These are phyloP conservation scores for Antigone vipio DNA, from an alignment of 2,113 vertebrate genomes.

Conservation along the genomic window DNA sequence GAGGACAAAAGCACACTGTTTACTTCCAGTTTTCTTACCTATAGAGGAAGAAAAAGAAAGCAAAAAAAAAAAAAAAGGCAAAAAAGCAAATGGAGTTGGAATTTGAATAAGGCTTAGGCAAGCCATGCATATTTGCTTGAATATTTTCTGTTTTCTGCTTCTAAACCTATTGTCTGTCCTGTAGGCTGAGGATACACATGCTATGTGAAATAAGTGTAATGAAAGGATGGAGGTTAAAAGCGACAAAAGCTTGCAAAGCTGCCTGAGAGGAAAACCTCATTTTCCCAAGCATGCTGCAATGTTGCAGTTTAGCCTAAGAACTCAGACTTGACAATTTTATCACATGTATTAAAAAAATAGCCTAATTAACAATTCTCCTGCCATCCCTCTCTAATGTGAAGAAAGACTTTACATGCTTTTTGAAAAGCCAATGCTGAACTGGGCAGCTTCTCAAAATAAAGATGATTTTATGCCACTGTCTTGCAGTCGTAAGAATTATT, in stretches of 20 bases:
- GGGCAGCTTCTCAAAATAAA: neutral
- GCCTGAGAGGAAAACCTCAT: neutral
- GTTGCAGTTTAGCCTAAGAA: neutral
- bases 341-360: neutral
- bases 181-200: slow-evolving; percentile 1
- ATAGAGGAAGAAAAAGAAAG: neutral
- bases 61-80: neutral
- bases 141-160: slow-evolving; percentile 11
- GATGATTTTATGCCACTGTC: neutral
- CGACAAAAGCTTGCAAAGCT: slow-evolving; percentile 25
- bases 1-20: slow-evolving; percentile 2
- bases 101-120: neutral
- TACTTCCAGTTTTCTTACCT: neutral
- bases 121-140: neutral
- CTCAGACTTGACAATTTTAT: neutral
- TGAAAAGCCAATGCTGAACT: neutral
- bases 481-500: neutral
- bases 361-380: slow-evolving; percentile 4
- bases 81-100: neutral
- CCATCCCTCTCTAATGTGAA: neutral
- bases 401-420: neutral
- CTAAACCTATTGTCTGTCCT: neutral
- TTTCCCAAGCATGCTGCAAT: slow-evolving; percentile 10
- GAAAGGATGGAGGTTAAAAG: slow-evolving; percentile 19
- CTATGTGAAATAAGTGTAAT: neutral